Percentiles rank a stretch among this genome's conserved stretches.
Evolutionary conservation across 1,140 invertebrate genomes (phyloP).

Genomic region (Orchesella cincta): DNA sequence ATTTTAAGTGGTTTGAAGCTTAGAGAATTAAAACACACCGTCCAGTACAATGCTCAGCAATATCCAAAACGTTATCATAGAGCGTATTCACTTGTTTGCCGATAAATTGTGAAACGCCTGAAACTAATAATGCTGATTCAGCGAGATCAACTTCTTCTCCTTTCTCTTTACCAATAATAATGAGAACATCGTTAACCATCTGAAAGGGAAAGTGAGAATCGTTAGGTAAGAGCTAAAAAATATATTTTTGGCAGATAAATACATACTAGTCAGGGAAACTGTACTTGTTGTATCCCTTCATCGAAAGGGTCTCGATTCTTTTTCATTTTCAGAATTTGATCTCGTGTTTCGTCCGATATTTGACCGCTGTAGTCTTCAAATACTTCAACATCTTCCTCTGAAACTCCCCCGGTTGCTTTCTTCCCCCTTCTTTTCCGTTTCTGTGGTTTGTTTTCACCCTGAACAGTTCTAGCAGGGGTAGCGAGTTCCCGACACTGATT

Average conservation of each 20-base stretch:
- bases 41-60: background rate
- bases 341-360: background rate
- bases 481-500: too few species aligned
- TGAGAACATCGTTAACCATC: background rate
- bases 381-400: too few species aligned
- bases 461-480: too few species aligned
- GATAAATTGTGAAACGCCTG: background rate
- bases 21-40: background rate
- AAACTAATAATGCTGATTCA: background rate
- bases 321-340: background rate
- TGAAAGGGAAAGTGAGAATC: background rate
- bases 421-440: too few species aligned
- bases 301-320: constrained; percentile 20
- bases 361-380: background rate
- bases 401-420: too few species aligned
- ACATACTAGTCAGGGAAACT: constrained; percentile 9
- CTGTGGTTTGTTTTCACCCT: too few species aligned
- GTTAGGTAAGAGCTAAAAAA: background rate
- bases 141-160: constrained; percentile 18
- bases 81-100: background rate
- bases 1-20: too few species aligned
- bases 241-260: background rate
- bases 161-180: background rate
- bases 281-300: background rate
- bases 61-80: background rate